Conservation (phyloP, 2,797 vertebrate species). For the Sebastiscus tertius region DNA sequence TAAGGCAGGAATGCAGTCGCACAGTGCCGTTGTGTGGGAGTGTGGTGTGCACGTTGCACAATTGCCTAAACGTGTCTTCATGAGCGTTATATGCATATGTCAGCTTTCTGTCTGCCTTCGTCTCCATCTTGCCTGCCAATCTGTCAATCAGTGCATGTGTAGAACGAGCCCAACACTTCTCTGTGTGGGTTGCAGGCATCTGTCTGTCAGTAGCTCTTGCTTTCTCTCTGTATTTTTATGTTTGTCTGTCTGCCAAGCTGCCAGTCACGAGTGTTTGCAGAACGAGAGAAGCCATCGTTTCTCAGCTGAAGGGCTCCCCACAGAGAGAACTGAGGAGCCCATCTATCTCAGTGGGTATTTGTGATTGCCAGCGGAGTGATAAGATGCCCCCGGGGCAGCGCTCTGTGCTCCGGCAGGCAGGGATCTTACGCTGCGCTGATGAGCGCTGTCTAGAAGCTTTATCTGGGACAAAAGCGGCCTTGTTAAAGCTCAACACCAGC, state of each 20-base stretch:
- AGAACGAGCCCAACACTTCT: conserved; percentile 56
- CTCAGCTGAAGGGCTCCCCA: conserved; percentile 65
- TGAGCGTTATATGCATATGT: conserved; percentile 58
- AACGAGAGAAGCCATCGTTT: conserved; percentile 60
- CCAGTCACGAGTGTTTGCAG: conserved; percentile 68
- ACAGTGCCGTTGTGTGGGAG: conserved; percentile 19
- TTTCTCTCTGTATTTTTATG: conserved; percentile 67
- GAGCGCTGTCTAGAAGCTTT: conserved; percentile 70
- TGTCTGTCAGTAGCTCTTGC: conserved; percentile 69
- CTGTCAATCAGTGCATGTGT: conserved; percentile 63
- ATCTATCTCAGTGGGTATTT: conserved; percentile 73
- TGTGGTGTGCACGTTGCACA: background rate
- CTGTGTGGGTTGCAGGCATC: conserved; percentile 70
- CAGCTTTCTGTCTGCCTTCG: conserved; percentile 60
- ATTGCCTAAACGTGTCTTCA: conserved; percentile 14
- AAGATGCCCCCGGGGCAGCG: conserved; percentile 69
- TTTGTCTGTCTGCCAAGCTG: conserved; percentile 73
- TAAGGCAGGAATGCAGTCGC: conserved; percentile 46
- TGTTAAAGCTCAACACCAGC: conserved; percentile 75
- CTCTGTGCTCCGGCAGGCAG: conserved; percentile 70
- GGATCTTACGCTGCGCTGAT: conserved; percentile 65
- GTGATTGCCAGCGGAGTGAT: conserved; percentile 72
- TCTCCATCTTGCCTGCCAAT: conserved; percentile 64
- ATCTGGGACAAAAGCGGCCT: conserved; percentile 75
- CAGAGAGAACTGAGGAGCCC: conserved; percentile 64